These are phyloP conservation scores for Morpho achilles DNA, from an alignment of 2,888 invertebrate genomes.

Conservation along the genomic window DNA sequence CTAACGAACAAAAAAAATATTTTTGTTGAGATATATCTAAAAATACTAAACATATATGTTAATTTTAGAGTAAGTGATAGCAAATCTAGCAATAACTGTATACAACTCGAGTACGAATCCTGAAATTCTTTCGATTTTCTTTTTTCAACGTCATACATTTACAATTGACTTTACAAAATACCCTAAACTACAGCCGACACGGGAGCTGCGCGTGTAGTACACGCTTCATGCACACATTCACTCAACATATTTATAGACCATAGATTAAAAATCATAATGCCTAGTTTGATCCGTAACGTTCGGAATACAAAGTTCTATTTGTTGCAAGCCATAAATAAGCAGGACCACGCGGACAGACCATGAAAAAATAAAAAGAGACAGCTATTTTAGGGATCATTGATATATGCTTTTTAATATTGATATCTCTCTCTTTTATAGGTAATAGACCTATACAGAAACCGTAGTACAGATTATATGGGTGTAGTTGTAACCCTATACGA, in stretches of 20 bases:
- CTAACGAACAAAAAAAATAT: no score
- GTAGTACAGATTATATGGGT: slow-evolving; percentile 3
- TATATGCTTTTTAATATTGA: background rate
- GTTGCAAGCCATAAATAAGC: background rate
- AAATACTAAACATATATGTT: no score
- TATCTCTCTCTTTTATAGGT: slow-evolving; percentile 4
- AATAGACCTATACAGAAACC: slow-evolving; percentile 1
- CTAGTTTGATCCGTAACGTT: slow-evolving; percentile 42
- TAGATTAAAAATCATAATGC: slow-evolving; percentile 29
- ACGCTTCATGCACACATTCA: slow-evolving; percentile 45
- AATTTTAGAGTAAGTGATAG: no score
- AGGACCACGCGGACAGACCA: background rate
- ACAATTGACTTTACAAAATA: slow-evolving; percentile 16
- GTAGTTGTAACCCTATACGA: slow-evolving; percentile 64
- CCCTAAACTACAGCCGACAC: slow-evolving; percentile 19
- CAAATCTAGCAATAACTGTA: no score
- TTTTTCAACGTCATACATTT: background rate
- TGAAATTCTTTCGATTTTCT: no score
- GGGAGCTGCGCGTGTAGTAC: slow-evolving; percentile 45
- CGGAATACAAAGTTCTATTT: slow-evolving; percentile 63
- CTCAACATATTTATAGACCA: slow-evolving; percentile 25
- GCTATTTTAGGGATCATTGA: background rate
- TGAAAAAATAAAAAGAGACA: background rate
- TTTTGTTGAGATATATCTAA: no score
- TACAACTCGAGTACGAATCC: no score